Percentiles rank a stretch among this genome's conserved stretches.
These are phyloP conservation scores for Nomada goodeniana DNA, from an alignment of 2,888 invertebrate genomes.

Conservation along the genomic window DNA sequence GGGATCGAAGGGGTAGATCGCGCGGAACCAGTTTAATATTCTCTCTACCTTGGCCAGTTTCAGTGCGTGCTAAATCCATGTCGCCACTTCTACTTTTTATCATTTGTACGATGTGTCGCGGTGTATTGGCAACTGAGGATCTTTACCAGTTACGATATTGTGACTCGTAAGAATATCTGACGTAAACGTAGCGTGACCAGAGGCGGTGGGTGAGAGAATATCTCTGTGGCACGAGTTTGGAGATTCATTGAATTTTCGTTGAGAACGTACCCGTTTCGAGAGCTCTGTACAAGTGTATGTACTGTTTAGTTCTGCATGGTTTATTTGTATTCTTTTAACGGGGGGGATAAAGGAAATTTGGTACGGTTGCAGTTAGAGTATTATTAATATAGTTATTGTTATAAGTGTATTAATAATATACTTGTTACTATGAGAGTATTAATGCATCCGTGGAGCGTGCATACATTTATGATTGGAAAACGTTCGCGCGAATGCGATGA, in stretches of 20 bases:
- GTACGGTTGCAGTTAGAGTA: too few species aligned
- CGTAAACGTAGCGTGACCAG: not conserved
- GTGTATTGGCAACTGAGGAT: not conserved
- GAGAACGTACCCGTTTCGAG: too few species aligned
- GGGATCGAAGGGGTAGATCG: constrained; percentile 2
- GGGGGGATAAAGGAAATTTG: too few species aligned
- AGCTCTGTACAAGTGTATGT: too few species aligned
- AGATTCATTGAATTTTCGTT: not conserved
- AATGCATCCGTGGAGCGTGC: too few species aligned
- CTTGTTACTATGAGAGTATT: too few species aligned
- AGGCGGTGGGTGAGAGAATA: not conserved
- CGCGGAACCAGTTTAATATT: constrained; percentile 32
- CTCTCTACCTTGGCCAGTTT: constrained; percentile 8
- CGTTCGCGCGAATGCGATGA: too few species aligned
- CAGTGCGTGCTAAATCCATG: constrained; percentile 10
- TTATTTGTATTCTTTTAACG: too few species aligned
- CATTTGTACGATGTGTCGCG: not conserved
- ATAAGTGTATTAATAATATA: too few species aligned
- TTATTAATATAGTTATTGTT: too few species aligned
- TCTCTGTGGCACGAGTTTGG: not conserved
- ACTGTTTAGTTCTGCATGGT: too few species aligned
- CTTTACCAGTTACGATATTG: not conserved
- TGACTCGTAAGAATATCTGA: not conserved
- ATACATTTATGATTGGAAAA: too few species aligned
- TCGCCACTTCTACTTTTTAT: not conserved